phyloP scores from a whole-genome alignment of 2,113 vertebrate species.

The Pandion haliaetus region DNA sequence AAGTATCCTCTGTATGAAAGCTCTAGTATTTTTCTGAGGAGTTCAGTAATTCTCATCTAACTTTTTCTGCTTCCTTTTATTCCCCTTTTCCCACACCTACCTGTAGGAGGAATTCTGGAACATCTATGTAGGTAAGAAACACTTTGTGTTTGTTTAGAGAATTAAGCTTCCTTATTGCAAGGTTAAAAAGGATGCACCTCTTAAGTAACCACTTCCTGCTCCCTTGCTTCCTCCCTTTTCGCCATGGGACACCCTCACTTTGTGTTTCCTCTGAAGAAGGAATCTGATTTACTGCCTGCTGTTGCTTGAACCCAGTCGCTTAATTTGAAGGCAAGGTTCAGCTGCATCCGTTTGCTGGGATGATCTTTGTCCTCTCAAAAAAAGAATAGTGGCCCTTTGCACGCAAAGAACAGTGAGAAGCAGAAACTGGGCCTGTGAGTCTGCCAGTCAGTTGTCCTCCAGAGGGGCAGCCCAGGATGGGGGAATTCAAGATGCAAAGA shows the following conservation, averaged over 20 bases:
- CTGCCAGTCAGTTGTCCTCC: neutral
- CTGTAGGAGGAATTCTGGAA: slow-evolving; percentile 88
- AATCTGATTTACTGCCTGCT: neutral
- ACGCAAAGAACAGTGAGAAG: neutral
- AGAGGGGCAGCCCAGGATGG: neutral
- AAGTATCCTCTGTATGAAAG: neutral
- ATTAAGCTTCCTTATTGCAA: neutral
- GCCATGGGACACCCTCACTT: neutral
- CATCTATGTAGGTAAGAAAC: slow-evolving; percentile 82
- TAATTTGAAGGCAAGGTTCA: neutral
- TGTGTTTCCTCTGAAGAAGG: neutral
- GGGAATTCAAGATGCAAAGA: neutral
- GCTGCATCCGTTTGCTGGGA: neutral
- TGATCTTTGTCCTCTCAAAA: neutral
- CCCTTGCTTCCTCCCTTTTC: neutral
- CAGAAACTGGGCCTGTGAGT: neutral
- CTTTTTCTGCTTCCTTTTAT: slow-evolving; percentile 7
- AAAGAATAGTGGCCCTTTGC: neutral
- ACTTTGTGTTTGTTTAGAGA: neutral
- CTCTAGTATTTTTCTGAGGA: neutral
- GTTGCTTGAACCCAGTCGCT: neutral
- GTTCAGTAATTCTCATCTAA: neutral
- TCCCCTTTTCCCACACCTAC: neutral
- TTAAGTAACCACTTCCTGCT: neutral
- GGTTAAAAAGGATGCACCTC: neutral